phyloP scores from a whole-genome alignment of 2,113 vertebrate species.

The Ammodytes marinus region DNA sequence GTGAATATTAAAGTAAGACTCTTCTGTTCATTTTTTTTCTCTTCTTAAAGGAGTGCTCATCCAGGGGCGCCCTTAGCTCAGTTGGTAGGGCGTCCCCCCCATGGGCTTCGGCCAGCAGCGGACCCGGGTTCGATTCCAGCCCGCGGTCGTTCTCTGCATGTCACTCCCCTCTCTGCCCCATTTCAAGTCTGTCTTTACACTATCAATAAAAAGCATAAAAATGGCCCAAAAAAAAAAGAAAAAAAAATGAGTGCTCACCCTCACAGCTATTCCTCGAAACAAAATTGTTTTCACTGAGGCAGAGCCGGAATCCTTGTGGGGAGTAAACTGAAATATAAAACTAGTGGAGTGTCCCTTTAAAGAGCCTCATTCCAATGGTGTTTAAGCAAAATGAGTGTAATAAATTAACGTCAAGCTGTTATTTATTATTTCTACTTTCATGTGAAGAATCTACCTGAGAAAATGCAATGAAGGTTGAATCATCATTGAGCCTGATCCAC shows the following conservation, averaged over 20 bases:
- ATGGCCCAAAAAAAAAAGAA: too few species aligned
- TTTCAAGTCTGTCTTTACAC: too few species aligned
- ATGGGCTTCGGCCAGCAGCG: too few species aligned
- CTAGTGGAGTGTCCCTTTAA: not conserved
- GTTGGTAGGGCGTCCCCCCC: too few species aligned
- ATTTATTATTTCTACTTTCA: slow-evolving; percentile 5
- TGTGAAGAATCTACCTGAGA: slow-evolving; percentile 6
- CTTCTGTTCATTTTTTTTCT: slow-evolving; percentile 4
- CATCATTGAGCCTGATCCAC: not conserved
- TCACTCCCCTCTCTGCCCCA: too few species aligned
- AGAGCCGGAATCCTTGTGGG: rapidly evolving
- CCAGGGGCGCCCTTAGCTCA: too few species aligned
- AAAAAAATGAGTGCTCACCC: too few species aligned
- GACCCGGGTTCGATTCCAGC: too few species aligned
- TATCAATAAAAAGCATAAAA: too few species aligned
- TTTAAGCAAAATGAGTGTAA: too few species aligned
- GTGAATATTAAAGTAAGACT: slow-evolving; percentile 33
- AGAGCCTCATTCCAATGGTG: not conserved
- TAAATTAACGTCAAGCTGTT: not conserved
- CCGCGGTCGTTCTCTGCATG: too few species aligned
- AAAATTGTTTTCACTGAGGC: not conserved
- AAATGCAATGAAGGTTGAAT: not conserved
- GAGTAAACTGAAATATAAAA: not conserved
- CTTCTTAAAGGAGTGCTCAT: too few species aligned
- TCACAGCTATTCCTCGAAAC: not conserved